phyloP scores from a whole-genome alignment of 2,888 invertebrate species.

The Drosophila quinaria region DNA sequence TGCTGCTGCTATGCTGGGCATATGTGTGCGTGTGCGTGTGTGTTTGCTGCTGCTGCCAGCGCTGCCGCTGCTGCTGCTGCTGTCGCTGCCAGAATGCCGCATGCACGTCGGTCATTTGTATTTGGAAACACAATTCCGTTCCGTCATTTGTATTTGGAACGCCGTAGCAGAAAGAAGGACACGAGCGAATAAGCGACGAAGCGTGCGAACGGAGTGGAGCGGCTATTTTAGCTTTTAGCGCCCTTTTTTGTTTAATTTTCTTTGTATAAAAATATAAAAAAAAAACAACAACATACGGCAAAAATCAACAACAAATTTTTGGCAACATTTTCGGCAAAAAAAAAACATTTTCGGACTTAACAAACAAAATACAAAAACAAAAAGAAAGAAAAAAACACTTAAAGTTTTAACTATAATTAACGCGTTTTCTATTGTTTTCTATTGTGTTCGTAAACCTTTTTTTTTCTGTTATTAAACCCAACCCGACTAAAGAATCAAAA shows the following conservation, averaged over 20 bases:
- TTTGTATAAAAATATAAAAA: slow-evolving; percentile 55
- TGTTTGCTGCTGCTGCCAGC: slow-evolving; percentile 28
- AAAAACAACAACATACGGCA: slow-evolving; percentile 36
- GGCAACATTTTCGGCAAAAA: slow-evolving; percentile 62
- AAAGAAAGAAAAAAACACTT: slow-evolving; percentile 34
- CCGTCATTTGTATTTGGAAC: slow-evolving; percentile 84
- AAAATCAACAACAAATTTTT: slow-evolving; percentile 55
- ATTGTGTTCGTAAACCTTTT: slow-evolving; percentile 74
- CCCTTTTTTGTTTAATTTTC: slow-evolving; percentile 83
- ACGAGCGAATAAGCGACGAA: slow-evolving; percentile 74
- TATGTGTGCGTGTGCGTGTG: slow-evolving; percentile 27
- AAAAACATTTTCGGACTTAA: slow-evolving; percentile 65
- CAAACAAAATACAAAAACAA: slow-evolving; percentile 33
- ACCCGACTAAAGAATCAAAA: slow-evolving; percentile 28
- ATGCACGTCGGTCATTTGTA: slow-evolving; percentile 83
- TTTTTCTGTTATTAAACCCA: slow-evolving; percentile 46
- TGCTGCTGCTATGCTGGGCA: slow-evolving; percentile 31
- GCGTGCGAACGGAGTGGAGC: slow-evolving; percentile 81
- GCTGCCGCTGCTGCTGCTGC: slow-evolving; percentile 31
- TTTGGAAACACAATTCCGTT: slow-evolving; percentile 77
- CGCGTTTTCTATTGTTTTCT: slow-evolving; percentile 59
- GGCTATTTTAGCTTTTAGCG: slow-evolving; percentile 84
- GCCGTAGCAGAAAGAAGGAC: slow-evolving; percentile 84
- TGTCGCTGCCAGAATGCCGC: slow-evolving; percentile 50
- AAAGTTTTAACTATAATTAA: slow-evolving; percentile 47